These are phyloP conservation scores for Blastomussa wellsi DNA, from an alignment of 92 coral and sea anemone species.

Conservation along the genomic window DNA sequence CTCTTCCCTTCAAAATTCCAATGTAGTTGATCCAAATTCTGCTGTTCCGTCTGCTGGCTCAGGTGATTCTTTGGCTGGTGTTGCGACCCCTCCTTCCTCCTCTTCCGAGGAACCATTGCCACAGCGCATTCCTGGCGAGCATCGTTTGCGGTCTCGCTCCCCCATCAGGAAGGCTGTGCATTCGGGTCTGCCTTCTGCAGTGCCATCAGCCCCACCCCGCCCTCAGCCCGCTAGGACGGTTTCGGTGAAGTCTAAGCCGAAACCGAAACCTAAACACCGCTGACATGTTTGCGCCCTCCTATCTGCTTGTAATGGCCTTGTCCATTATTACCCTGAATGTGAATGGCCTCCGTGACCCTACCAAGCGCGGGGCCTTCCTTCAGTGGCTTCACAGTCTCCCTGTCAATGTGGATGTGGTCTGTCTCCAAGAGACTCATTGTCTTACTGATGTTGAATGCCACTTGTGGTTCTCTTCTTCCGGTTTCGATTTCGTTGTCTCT, in stretches of 20 bases:
- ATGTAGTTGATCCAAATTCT: no score
- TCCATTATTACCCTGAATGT: not conserved
- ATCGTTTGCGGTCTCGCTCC: no score
- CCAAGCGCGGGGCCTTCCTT: not conserved
- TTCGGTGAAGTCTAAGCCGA: no score
- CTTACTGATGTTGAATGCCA: not conserved
- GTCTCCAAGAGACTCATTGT: constrained; percentile 55
- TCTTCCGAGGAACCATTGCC: not conserved
- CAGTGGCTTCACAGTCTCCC: constrained; percentile 24
- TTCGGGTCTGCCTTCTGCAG: no score
- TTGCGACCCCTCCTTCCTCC: not conserved
- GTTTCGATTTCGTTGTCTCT: no score
- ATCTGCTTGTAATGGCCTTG: not conserved
- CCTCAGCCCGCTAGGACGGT: no score
- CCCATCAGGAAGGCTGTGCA: no score
- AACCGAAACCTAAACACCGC: no score
- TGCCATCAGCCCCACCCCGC: no score
- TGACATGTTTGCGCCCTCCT: no score
- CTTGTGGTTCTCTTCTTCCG: no score
- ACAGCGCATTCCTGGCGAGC: not conserved
- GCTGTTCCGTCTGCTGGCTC: not conserved
- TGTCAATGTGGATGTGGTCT: constrained; percentile 5
- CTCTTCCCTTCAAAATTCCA: no score
- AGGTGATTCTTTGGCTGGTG: not conserved
- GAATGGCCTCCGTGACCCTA: not conserved